phyloP scores from a whole-genome alignment of 2,113 vertebrate species.

The Cichladusa arquata region DNA sequence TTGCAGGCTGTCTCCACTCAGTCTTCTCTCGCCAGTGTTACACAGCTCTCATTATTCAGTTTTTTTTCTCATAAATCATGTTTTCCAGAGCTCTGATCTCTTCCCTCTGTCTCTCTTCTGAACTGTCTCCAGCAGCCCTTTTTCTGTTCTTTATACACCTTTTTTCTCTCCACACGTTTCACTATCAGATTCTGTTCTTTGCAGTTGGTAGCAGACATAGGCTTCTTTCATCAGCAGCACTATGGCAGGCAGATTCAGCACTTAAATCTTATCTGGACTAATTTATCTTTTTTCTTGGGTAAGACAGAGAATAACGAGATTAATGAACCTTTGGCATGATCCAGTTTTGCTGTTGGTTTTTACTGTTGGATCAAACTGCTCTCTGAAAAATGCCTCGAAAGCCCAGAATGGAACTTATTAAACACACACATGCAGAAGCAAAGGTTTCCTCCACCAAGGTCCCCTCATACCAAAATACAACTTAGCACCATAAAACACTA shows the following conservation, averaged over 20 bases:
- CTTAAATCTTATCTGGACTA: neutral
- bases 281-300: neutral
- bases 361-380: neutral
- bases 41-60: neutral
- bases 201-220: neutral
- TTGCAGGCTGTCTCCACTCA: neutral
- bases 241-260: neutral
- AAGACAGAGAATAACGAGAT: neutral
- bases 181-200: neutral
- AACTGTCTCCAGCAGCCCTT: neutral
- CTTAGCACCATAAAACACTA: neutral
- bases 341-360: neutral
- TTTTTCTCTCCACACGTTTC: neutral
- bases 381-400: neutral
- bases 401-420: neutral
- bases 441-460: neutral
- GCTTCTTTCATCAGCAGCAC: neutral
- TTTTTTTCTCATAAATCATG: neutral
- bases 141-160: neutral
- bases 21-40: neutral
- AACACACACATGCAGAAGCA: neutral
- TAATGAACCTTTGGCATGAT: neutral
- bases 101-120: neutral
- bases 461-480: neutral
- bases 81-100: slow-evolving; percentile 1